These are phyloP conservation scores for Basileuterus tristriatus DNA, from an alignment of 2,797 vertebrate genomes.

Conservation along the genomic window DNA sequence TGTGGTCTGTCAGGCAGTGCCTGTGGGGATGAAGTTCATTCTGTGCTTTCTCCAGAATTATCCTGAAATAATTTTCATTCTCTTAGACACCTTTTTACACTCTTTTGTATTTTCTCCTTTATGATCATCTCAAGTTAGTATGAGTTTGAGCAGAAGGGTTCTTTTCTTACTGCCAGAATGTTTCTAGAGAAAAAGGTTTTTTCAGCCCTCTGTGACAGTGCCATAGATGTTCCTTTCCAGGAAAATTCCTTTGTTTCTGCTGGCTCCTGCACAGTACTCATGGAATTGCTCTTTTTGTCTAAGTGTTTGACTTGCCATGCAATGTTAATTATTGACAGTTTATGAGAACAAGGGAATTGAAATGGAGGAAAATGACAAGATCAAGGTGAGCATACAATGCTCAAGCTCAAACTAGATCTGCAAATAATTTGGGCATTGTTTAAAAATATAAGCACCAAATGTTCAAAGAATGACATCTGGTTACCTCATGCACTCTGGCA, in stretches of 20 bases:
- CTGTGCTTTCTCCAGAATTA: neutral
- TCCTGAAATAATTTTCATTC: neutral
- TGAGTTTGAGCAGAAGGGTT: neutral
- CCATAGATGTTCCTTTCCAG: neutral
- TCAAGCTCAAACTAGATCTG: neutral
- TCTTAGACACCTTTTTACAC: neutral
- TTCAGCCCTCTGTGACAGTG: neutral
- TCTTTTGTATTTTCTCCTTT: neutral
- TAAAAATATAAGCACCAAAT: neutral
- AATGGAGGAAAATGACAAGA: neutral
- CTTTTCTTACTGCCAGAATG: neutral
- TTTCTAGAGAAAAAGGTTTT: neutral
- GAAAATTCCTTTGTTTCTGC: neutral
- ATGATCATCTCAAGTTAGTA: neutral
- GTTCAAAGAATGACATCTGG: neutral
- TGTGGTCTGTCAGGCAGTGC: neutral
- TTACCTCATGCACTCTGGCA: neutral
- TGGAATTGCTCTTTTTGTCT: neutral
- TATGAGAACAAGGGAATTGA: neutral
- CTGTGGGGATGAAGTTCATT: neutral
- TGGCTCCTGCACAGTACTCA: neutral
- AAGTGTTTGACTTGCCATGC: neutral
- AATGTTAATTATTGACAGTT: neutral
- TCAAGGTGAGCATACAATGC: neutral
- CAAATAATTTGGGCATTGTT: neutral